These are phyloP conservation scores for Eumerus sabulonum DNA, from an alignment of 2,888 invertebrate species.

Conservation along the genomic window DNA sequence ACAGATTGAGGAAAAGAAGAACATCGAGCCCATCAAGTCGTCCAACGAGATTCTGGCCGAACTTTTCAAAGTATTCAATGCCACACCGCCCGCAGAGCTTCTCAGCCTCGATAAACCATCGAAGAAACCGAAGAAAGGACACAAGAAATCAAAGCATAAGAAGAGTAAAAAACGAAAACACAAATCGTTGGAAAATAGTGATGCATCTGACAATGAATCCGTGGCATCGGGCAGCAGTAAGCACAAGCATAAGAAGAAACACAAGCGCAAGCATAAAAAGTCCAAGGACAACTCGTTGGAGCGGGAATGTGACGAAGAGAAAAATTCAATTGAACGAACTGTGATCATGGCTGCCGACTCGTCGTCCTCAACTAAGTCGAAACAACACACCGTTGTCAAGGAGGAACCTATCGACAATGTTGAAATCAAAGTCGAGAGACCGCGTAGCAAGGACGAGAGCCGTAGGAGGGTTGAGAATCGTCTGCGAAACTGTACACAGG, in stretches of 20 bases:
- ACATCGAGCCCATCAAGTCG: slow-evolving; percentile 76
- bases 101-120: slow-evolving; percentile 78
- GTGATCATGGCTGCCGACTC: slow-evolving; percentile 57
- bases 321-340: slow-evolving; percentile 12
- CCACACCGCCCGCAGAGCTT: slow-evolving; percentile 83
- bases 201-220: slow-evolving; percentile 42
- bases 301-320: slow-evolving; percentile 7
- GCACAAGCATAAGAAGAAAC: slow-evolving; percentile 74
- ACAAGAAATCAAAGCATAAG: slow-evolving; percentile 77
- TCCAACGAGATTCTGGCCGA: slow-evolving; percentile 88
- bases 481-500: slow-evolving; percentile 29
- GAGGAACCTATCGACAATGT: slow-evolving; percentile 26
- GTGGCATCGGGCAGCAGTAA: slow-evolving; percentile 59
- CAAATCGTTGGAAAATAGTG: slow-evolving; percentile 23
- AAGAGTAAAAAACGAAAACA: slow-evolving; percentile 75
- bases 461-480: slow-evolving; percentile 37
- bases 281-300: slow-evolving; percentile 22
- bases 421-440: slow-evolving; percentile 33
- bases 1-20: slow-evolving; percentile 74
- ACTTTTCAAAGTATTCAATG: slow-evolving; percentile 85
- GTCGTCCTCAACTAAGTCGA: slow-evolving; percentile 34
- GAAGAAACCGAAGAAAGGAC: slow-evolving; percentile 74
- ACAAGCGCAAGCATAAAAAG: slow-evolving; percentile 75
- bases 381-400: slow-evolving; percentile 25
- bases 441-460: slow-evolving; percentile 22